Evolutionary conservation across 2,888 invertebrate species (phyloP), one percentile per base, ranked within the genome.

Genomic region (Hirtodrosophila confusa): DNA sequence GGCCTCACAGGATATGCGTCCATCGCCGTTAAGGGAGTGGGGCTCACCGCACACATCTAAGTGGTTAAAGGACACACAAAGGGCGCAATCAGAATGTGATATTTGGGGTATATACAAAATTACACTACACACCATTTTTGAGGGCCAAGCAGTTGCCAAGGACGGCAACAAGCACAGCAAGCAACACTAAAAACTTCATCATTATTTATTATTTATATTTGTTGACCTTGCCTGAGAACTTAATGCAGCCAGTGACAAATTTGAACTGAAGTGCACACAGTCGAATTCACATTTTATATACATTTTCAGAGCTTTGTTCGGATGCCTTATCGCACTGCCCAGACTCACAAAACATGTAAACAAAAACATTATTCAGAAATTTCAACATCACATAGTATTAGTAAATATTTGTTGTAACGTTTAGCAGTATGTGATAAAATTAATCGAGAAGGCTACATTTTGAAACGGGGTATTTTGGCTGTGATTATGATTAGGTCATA

Each of bases 31-130:
- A 0, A n/a, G 35, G 1, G 80, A 74, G 50, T 84, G 78, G 1
- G 53, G 54, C 11, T 67, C 56, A 2, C 67, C 64, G 12, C 88
- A 88, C n/a, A 64, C 31, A 41, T 57, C 89, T 89, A 45, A 1
- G 17, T 3, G 6, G n/a, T 4, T 27, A 35, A 12, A 29, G 4
- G n/a, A n/a, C 0, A 35, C 7, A 40, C 2, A 17, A 17, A 17
- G 17, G 17, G 2, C 2, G 17, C 17, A 43, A 9, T 33, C 5
- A 27, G 1, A 9, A 11, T 27, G 12, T 8, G 6, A 17, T 39
- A 6, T 27, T n/a, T 3, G 4, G 8, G 7, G 33, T 9, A 4
- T 31, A 10, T 33, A n/a, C n/a, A 4, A 0, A 24, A 27, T 4
- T 8, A 10, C 9, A 29, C 12, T 37, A 53, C 53, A 10, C 4